A percentile compares a stretch with the other conserved stretches of the same genome.
phyloP scores from a whole-genome alignment of 2,888 invertebrate species.

The Metalampra italica region DNA sequence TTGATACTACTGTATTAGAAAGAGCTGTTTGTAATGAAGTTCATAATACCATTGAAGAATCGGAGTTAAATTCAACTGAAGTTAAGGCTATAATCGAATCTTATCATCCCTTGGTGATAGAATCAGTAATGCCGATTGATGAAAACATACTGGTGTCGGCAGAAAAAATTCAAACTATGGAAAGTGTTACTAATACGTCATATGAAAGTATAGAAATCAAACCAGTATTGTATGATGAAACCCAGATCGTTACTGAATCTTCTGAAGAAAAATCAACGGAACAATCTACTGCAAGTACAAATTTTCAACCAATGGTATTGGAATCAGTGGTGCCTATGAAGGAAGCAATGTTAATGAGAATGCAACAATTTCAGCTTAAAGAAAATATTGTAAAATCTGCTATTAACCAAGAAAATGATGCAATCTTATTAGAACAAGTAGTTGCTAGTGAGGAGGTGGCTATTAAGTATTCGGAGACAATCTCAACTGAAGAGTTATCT shows the following conservation, averaged over 20 bases:
- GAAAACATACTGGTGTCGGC: too few species aligned
- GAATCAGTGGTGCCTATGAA: background rate
- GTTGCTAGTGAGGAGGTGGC: background rate
- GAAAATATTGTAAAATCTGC: background rate
- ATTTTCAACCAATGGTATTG: background rate
- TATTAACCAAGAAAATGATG: background rate
- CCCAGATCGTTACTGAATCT: too few species aligned
- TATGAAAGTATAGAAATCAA: too few species aligned
- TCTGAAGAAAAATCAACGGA: background rate
- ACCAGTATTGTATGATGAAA: too few species aligned
- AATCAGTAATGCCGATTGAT: too few species aligned
- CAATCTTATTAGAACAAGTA: background rate
- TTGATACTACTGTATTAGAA: background rate
- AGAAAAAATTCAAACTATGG: too few species aligned
- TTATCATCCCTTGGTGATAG: too few species aligned
- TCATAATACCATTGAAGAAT: background rate
- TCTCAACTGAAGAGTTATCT: background rate
- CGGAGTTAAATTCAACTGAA: too few species aligned
- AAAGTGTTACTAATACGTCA: too few species aligned
- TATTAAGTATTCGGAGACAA: background rate
- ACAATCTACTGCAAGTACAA: background rate
- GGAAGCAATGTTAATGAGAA: background rate
- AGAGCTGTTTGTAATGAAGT: background rate
- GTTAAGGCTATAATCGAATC: too few species aligned
- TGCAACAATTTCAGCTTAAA: background rate